A percentile compares a stretch with the other conserved stretches of the same genome.
phyloP scores from a whole-genome alignment of 2,113 vertebrate species.

The Procapra przewalskii region DNA sequence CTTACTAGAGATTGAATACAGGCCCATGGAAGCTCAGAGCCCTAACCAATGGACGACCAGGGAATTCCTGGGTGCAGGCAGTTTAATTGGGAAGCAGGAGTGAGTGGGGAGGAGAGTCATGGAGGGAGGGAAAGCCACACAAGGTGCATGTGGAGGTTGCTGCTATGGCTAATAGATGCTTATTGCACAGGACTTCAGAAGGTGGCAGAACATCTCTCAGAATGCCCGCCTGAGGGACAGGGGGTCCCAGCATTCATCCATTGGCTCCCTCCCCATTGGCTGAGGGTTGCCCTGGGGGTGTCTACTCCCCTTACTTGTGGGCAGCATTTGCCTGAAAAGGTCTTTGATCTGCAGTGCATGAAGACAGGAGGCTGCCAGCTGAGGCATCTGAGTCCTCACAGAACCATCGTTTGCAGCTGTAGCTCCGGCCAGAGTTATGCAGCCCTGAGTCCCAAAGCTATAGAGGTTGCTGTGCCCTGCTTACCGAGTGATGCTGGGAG shows the following conservation, averaged over 20 bases:
- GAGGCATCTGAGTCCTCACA: not conserved
- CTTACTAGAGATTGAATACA: not conserved
- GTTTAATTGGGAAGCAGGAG: not conserved
- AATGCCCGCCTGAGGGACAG: fast-evolving
- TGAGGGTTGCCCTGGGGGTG: too few species aligned
- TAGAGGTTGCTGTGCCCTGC: not conserved
- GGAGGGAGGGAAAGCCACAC: not conserved
- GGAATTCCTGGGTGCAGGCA: not conserved
- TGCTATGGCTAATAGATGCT: not conserved
- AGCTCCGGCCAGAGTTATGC: not conserved
- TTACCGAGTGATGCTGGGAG: not conserved
- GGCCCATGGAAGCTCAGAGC: not conserved
- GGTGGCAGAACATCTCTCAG: not conserved
- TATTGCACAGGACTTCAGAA: not conserved
- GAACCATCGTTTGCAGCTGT: not conserved
- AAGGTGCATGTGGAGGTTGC: not conserved
- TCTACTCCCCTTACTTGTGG: not conserved
- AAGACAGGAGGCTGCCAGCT: not conserved
- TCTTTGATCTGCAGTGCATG: not conserved
- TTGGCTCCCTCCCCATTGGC: not conserved
- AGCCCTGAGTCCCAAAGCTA: not conserved
- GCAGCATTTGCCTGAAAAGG: not conserved
- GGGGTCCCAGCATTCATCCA: not conserved
- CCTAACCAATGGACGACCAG: not conserved
- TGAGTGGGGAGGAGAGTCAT: too few species aligned